These are phyloP conservation scores for Lasius platythorax DNA, from an alignment of 2,888 invertebrate species.

Conservation along the genomic window DNA sequence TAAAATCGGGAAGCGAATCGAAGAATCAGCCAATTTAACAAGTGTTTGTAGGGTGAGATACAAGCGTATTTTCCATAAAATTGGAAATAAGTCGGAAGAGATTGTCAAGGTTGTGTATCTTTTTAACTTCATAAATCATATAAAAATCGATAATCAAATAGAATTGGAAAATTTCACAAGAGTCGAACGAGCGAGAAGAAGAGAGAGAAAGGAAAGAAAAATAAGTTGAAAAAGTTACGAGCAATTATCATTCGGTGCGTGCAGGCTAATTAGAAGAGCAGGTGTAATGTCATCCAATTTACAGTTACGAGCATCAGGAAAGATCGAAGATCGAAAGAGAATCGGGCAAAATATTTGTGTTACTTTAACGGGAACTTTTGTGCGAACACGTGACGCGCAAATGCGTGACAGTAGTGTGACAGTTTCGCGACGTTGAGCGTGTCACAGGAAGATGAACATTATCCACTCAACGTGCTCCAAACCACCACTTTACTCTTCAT, in stretches of 20 bases:
- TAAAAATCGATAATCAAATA: background rate
- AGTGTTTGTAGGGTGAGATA: background rate
- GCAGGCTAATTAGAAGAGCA: background rate
- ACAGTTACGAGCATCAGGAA: background rate
- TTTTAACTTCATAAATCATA: background rate
- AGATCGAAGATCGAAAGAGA: background rate
- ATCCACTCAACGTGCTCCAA: conserved; percentile 83
- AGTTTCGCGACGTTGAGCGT: conserved; percentile 79
- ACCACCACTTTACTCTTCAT: conserved; percentile 82
- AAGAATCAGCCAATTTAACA: background rate
- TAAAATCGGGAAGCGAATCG: background rate
- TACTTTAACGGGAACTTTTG: background rate
- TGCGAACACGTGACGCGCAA: conserved; percentile 11
- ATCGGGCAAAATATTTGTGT: conserved; percentile 9
- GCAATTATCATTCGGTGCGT: background rate
- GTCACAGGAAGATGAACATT: conserved; percentile 85
- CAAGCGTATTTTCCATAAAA: background rate
- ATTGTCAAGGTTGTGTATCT: background rate
- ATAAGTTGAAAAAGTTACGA: background rate
- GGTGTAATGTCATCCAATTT: background rate
- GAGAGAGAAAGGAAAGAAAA: background rate
- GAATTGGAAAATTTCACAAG: background rate
- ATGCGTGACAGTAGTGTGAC: conserved; percentile 61
- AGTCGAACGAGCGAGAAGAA: background rate
- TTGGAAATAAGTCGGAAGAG: background rate